phyloP scores from a whole-genome alignment of 2,113 vertebrate species.

The Hoplias malabaricus region DNA sequence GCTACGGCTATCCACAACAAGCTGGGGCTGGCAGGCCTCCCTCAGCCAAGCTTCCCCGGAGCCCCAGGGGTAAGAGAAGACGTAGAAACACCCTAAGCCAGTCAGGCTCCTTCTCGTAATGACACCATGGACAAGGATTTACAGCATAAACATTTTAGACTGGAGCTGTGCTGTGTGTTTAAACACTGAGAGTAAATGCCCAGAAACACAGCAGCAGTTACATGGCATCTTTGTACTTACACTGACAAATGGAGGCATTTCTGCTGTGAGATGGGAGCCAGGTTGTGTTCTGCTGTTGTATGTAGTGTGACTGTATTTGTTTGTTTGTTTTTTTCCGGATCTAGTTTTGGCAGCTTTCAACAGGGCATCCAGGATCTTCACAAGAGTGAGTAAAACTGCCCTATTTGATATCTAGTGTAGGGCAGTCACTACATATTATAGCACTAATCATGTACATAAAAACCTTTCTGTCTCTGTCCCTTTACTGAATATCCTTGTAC shows the following conservation, averaged over 20 bases:
- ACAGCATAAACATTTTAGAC: background rate
- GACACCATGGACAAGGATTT: background rate
- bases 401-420: constrained; percentile 8
- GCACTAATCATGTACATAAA: background rate
- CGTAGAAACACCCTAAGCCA: background rate
- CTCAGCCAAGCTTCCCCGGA: constrained; percentile 88
- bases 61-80: constrained; percentile 84
- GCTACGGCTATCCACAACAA: constrained; percentile 98
- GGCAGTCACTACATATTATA: background rate
- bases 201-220: constrained; percentile 13
- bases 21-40: constrained; percentile 92
- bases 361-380: constrained; percentile 86
- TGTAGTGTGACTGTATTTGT: background rate
- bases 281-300: constrained; percentile 14
- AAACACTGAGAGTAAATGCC: background rate
- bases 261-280: background rate
- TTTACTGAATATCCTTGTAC: too few relatives aligned
- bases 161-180: background rate
- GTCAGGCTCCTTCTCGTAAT: background rate
- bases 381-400: constrained; percentile 81
- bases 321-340: constrained; percentile 28
- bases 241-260: background rate
- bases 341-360: constrained; percentile 88
- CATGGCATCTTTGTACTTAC: constrained; percentile 3
- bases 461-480: too few relatives aligned